Evolutionary conservation across 2,888 invertebrate species (phyloP).

Genomic region (Alviniconcha strummeri): DNA sequence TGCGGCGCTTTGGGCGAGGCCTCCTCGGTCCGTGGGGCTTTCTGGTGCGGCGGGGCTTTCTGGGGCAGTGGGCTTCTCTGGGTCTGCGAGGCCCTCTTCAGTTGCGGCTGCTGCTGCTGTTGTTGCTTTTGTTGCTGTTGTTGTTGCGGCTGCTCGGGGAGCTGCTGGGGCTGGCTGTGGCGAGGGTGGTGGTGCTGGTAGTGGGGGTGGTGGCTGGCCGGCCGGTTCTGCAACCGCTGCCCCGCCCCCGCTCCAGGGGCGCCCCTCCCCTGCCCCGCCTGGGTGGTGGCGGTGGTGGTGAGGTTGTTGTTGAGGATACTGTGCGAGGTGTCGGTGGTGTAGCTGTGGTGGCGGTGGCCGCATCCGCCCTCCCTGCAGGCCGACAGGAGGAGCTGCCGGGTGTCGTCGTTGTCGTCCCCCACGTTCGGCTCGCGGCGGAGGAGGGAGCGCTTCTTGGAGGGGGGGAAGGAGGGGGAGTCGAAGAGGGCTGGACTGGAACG

Average conservation of each 20-base stretch:
- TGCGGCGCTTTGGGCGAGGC: not conserved
- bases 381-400: slow-evolving; percentile 82
- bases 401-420: slow-evolving; percentile 78
- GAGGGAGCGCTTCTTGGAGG: slow-evolving; percentile 82
- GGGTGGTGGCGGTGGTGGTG: not conserved
- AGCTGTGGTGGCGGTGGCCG: slow-evolving; percentile 26
- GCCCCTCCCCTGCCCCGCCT: not conserved
- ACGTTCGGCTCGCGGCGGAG: slow-evolving; percentile 81
- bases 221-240: not conserved
- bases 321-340: slow-evolving; percentile 26
- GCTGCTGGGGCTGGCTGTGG: not conserved
- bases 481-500: slow-evolving; percentile 54
- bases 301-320: slow-evolving; percentile 22
- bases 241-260: not conserved
- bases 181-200: not conserved
- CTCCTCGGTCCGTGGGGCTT: not conserved
- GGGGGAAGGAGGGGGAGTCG: slow-evolving; percentile 45
- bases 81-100: not conserved
- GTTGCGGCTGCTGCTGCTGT: not conserved
- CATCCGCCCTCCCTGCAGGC: slow-evolving; percentile 39
- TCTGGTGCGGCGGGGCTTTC: not conserved
- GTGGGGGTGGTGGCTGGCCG: not conserved
- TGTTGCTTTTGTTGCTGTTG: too few relatives aligned
- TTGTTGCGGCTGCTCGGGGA: not conserved
- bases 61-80: not conserved